phyloP scores from a whole-genome alignment of 2,113 vertebrate genomes.

The Thermophis baileyi region DNA sequence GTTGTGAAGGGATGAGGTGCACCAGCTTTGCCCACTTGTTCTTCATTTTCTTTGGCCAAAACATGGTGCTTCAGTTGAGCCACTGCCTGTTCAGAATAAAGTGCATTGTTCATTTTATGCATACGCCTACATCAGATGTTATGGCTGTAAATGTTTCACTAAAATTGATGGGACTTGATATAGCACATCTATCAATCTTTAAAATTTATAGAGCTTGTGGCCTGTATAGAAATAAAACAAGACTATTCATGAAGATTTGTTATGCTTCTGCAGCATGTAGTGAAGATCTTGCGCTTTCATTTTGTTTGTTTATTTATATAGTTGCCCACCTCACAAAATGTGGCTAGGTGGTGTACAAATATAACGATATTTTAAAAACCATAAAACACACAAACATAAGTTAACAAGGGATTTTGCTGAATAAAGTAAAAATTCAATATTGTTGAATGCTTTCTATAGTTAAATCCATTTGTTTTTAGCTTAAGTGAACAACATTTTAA shows the following conservation, averaged over 20 bases:
- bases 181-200: not conserved
- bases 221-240: not conserved
- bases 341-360: not conserved
- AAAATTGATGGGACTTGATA: not conserved
- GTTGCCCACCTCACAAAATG: not conserved
- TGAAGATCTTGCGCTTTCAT: not conserved
- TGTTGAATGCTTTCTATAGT: not conserved
- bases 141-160: not conserved
- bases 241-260: not conserved
- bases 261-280: not conserved
- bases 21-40: not conserved
- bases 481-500: not conserved
- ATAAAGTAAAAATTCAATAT: not conserved
- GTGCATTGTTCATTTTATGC: not conserved
- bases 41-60: not conserved
- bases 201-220: not conserved
- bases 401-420: not conserved
- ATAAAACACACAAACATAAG: not conserved
- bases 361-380: not conserved
- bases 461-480: not conserved
- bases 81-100: not conserved
- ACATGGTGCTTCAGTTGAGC: not conserved
- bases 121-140: not conserved
- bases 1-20: not conserved
- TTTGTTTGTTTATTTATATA: not conserved